A percentile compares a stretch with the other conserved stretches of the same genome.
Conservation (phyloP, 1,140 invertebrate genomes). For the Aphelenchoides fujianensis region DNA sequence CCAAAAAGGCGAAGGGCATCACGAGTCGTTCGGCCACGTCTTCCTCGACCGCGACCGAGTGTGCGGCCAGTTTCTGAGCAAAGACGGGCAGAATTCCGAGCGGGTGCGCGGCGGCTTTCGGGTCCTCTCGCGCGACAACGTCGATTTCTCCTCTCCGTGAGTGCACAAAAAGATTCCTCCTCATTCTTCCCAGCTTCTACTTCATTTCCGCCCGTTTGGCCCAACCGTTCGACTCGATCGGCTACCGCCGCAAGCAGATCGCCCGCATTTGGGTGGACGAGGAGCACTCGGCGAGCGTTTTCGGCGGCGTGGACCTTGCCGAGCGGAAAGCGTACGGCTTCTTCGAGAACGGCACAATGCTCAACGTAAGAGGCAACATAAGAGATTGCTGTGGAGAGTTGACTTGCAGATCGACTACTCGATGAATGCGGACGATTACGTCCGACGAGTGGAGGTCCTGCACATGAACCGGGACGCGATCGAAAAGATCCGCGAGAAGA, state of each 20-base stretch:
- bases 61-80: not conserved
- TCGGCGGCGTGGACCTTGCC: not conserved
- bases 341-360: constrained; percentile 2
- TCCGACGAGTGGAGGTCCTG: not conserved
- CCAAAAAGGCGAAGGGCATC: constrained; percentile 8
- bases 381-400: not conserved
- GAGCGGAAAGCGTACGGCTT: not conserved
- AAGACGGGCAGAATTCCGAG: not conserved
- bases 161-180: not conserved
- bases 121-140: not conserved
- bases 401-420: not conserved
- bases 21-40: constrained; percentile 12
- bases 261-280: constrained; percentile 12
- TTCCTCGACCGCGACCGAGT: not conserved
- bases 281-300: not conserved
- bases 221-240: not conserved
- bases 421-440: not conserved
- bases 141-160: not conserved
- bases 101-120: constrained; percentile 4
- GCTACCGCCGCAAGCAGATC: constrained; percentile 1
- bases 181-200: not conserved
- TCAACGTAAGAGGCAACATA: not conserved
- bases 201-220: not conserved
- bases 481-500: not conserved
- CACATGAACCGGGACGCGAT: not conserved